Evolutionary conservation across 2,113 vertebrate genomes (phyloP).

Genomic region (Talpa occidentalis): DNA sequence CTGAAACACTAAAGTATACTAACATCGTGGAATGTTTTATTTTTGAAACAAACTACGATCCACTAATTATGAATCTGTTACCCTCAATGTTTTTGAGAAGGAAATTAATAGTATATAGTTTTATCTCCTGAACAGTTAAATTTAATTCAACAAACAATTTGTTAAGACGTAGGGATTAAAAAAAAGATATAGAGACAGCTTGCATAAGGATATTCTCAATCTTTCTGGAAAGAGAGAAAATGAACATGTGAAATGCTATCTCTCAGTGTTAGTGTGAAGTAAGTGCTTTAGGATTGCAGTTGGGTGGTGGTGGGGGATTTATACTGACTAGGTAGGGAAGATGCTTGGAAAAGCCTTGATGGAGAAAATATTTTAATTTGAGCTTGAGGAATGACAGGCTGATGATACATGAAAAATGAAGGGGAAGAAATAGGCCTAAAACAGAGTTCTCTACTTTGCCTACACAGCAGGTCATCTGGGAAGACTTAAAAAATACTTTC

Average conservation of each 20-base stretch:
- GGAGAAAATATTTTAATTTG: not conserved
- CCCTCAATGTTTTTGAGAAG: slow-evolving; percentile 45
- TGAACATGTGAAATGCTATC: slow-evolving; percentile 3
- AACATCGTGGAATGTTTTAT: not conserved
- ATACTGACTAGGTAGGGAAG: not conserved
- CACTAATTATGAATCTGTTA: slow-evolving; percentile 55
- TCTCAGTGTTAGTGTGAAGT: not conserved
- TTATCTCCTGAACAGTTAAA: slow-evolving; percentile 47
- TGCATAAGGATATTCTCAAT: slow-evolving; percentile 8
- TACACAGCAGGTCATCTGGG: not conserved
- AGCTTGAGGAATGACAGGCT: slow-evolving; percentile 8
- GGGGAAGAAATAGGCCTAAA: not conserved
- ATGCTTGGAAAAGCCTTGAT: slow-evolving; percentile 17
- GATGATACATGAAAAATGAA: not conserved
- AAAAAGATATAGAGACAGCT: slow-evolving; percentile 1
- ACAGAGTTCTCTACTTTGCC: not conserved
- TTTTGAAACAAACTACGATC: slow-evolving; percentile 26
- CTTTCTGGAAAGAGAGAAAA: slow-evolving; percentile 40
- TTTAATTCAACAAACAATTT: slow-evolving; percentile 59
- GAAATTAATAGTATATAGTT: slow-evolving; percentile 54
- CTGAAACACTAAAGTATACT: not conserved
- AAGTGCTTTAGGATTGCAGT: not conserved
- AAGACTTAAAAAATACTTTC: slow-evolving; percentile 1
- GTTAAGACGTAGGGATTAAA: slow-evolving; percentile 46
- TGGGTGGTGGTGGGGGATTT: not conserved